Evolutionary conservation across 92 coral and sea anemone species (phyloP), one percentile per base, ranked within the genome.

Genomic region (Palythoa grandis): DNA sequence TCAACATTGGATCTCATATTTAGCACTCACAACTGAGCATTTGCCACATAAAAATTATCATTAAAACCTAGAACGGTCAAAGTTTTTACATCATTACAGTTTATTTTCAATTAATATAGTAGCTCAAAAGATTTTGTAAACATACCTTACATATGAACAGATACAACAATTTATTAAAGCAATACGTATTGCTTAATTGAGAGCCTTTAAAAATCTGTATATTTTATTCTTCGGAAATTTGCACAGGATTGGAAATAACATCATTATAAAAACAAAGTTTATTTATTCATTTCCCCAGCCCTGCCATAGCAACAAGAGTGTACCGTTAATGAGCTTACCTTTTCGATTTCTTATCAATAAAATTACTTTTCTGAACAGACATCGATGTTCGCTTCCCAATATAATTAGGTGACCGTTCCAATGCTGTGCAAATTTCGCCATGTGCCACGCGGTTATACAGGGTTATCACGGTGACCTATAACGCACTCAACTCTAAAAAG

Each of bases 41-140:
- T 50, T 37, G 48, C 76, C 86, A 85, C 76, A 87, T 72, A 87
- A 90, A 80, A 91, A 87, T 78, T 83, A 87, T 69, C 86, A 78
- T 84, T 91, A 91, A 87, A 87, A 91, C 91, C 91, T 91, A 91
- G 71, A 91, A 87, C 86, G 91, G 93, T 79, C 85, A 60, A 66
- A 87, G 79, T 56, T 84, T 88, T 47, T 69, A 79, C 82, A 74
- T 74, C 78, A 73, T 80, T 40, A 90, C 89, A 86, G 40, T 70
- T 57, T 76, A 86, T 87, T 69, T 85, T 76, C 88, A 84, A 71
- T 87, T 88, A 76, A 19, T 60, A 83, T 71, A 78, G 40, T 58
- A 22, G 78, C 70, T 79, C 78, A 61, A 61, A 77, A 83, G 82
- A 77, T 90, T 83, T 82, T 76, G 35, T 54, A 57, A 24, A 53